phyloP scores from a whole-genome alignment of 1,140 invertebrate genomes.

The Dryas iulia region DNA sequence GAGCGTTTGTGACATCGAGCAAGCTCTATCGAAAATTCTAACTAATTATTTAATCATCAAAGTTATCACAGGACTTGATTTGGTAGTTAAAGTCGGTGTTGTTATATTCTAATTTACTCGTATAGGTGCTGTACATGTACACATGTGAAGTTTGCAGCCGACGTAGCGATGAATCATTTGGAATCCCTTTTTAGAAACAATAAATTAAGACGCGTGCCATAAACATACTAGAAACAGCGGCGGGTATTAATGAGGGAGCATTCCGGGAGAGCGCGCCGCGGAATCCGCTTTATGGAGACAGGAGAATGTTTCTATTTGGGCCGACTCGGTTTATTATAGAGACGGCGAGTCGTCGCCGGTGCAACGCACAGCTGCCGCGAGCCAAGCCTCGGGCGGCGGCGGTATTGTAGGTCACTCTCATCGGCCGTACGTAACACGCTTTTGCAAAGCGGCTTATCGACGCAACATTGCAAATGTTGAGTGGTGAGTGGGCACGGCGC shows the following conservation, averaged over 20 bases:
- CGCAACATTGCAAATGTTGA: conserved; percentile 7
- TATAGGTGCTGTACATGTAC: background rate
- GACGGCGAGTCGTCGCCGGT: background rate
- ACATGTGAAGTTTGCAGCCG: background rate
- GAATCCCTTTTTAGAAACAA: conserved; percentile 4
- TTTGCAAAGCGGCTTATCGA: conserved; percentile 14
- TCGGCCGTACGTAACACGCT: conserved; percentile 5
- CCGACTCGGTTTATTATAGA: conserved; percentile 16
- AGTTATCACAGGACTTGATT: too few species aligned
- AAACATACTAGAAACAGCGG: conserved; percentile 6
- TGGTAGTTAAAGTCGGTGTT: too few species aligned
- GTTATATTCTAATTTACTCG: too few species aligned
- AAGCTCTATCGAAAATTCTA: too few species aligned
- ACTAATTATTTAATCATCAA: too few species aligned
- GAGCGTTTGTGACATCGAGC: too few species aligned
- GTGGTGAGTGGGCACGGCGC: background rate
- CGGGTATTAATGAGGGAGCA: conserved; percentile 10
- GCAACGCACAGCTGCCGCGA: background rate
- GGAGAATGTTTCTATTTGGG: conserved; percentile 21
- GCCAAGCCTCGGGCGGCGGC: background rate
- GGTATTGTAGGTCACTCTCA: background rate
- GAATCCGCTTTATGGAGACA: conserved; percentile 22
- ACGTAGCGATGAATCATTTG: background rate
- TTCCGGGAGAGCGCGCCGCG: conserved; percentile 11
- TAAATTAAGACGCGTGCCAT: conserved; percentile 9